Base-by-base conservation (phyloP, 2,113 vertebrate genomes). In the Onychostruthus taczanowskii region DNA sequence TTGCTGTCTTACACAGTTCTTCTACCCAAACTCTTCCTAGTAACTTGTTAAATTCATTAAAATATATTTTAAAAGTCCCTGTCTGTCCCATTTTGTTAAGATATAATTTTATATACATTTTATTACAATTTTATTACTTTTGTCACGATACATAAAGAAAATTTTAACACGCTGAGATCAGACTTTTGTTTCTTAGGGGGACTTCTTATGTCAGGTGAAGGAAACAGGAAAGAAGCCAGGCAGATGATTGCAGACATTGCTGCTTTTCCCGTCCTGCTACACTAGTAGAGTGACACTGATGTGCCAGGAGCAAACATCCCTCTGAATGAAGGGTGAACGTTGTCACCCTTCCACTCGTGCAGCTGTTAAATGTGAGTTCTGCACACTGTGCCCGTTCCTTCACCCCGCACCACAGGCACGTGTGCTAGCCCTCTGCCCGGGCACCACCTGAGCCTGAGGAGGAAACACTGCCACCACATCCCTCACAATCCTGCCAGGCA, bases 321-420 rank as follows among this genome's bases (percentile, higher is more conserved):
- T 78, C 26, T 4, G 16, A 33, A 56, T 33, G 31, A 19, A 12
- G 53, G 31, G 33, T 33, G 19, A 75, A 52, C 19, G 62, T 9
- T 1, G 1, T 24, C 62, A 33, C 13, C 44, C 46, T 52, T 72
- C 39, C 17, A 4, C 27, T 30, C 20, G 43, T 0, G 1, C 46
- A 80, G 41, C 47, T 75, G 33, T 46, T 78, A 72, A 69, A 64
- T 17, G 17, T 16, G 56, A 83, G 35, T 21, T 89, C 53, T 44
- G 50, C n/a, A 61, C 6, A 6, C 13, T 21, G n/a, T 44, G 39
- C 49, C 49, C 10, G 0, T 77, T 79, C 33, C 63, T 83, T 79
- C 46, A 44, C 58, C 66, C 28, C 3, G 1, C 33, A 80, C 10
- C 35, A 28, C 37, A 41, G 49, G 43, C 24, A 58, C 50, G 4